Base-by-base conservation (phyloP, 2,797 vertebrate genomes). In the Sebastes taczanowskii region DNA sequence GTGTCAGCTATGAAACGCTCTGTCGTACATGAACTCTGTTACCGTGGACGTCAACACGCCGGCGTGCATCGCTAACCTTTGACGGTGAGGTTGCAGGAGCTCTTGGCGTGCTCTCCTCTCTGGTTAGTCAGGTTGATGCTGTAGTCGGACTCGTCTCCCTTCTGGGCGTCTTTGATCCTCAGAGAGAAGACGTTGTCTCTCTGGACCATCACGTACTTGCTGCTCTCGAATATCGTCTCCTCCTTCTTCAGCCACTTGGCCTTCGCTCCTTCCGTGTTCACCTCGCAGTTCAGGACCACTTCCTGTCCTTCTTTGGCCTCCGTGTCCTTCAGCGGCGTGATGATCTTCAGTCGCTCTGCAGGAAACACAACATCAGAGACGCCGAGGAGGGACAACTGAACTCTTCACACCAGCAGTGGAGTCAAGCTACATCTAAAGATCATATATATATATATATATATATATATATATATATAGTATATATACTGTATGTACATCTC, bases 181-280 rank as follows among this genome's bases (percentile, higher is more conserved):
- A 99, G 96, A 11, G 97, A 98, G 87, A 97, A 99, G 77, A 98
- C 96, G 64, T 96, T 96, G 92, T 98, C 97, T 89, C 98, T 98
- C 91, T 99, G 98, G 77, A 96, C 92, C 96, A 99, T 97, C 87
- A 97, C 91, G 49, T 97, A 97, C 95, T 99, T 99, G 92, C 96
- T 93, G 90, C 98, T 99, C 88, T 99, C 98, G 76, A 99, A 99
- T 90, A 99, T 92, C 2, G 96, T 96, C 80, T 99, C 97, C 0
- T 97, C 96, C 56, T 98, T 96, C 95, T 96, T 98, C 92, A 97
- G 96, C 98, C 98, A 99, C 82, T 99, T 99, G 78, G 97, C 98
- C 90, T 99, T 99, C n/a, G 97, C 98, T 77, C 97, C 97, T 78
- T 98, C 98, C 2, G 96, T 94, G 93, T 99, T 99, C 80, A 98